Conservation (phyloP, 2,888 invertebrate species). For the Athalia cordata region DNA sequence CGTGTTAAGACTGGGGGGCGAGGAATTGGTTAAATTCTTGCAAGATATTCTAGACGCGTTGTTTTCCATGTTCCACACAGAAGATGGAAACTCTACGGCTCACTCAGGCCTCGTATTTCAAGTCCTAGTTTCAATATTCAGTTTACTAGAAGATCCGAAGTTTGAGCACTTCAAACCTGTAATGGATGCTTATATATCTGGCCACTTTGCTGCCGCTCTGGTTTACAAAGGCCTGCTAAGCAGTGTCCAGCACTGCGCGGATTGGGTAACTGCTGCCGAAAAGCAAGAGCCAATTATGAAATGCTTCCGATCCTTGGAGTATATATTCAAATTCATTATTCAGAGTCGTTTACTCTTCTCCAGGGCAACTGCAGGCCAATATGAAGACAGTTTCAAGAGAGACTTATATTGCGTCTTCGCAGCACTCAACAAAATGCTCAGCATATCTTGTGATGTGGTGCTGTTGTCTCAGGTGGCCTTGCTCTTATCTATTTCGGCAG, state of each 20-base stretch:
- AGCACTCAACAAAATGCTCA: conserved; percentile 86
- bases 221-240: conserved; percentile 94
- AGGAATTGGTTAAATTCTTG: conserved; percentile 95
- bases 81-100: conserved; percentile 91
- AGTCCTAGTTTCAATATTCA: conserved; percentile 94
- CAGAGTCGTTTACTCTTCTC: conserved; percentile 90
- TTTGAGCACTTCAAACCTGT: conserved; percentile 97
- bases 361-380: conserved; percentile 90
- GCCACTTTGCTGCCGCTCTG: conserved; percentile 95
- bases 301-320: conserved; percentile 92
- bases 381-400: conserved; percentile 89
- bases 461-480: conserved; percentile 89
- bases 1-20: conserved; percentile 87
- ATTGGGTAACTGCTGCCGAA: conserved; percentile 89
- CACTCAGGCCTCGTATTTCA: conserved; percentile 95
- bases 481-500: conserved; percentile 87
- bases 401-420: conserved; percentile 89
- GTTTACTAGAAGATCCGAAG: conserved; percentile 90
- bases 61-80: conserved; percentile 94
- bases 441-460: conserved; percentile 83
- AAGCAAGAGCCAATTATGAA: conserved; percentile 93
- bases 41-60: conserved; percentile 95
- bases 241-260: conserved; percentile 93
- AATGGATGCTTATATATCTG: conserved; percentile 94
- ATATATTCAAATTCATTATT: conserved; percentile 94